Evolutionary conservation across 2,113 vertebrate genomes (phyloP).

Genomic region (Myxocyprinus asiaticus): DNA sequence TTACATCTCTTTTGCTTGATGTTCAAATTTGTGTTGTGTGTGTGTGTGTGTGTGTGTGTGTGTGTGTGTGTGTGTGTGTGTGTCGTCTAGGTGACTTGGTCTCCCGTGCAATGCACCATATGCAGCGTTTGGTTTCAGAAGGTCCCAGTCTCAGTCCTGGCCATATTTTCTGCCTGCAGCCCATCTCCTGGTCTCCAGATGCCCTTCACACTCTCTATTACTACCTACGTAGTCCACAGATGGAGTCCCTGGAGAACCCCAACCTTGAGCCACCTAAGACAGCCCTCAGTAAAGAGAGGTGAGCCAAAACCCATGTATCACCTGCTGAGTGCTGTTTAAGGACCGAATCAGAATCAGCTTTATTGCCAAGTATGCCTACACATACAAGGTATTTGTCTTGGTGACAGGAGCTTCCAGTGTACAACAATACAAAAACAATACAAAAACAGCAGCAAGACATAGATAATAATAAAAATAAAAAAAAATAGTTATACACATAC

Average conservation of each 20-base stretch:
- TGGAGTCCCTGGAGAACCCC: constrained; percentile 92
- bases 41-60: too few relatives aligned
- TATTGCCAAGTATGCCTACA: too few relatives aligned
- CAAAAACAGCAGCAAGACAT: too few relatives aligned
- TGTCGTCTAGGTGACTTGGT: constrained; percentile 86
- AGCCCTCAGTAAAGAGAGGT: constrained; percentile 88
- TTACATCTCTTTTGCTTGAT: not conserved
- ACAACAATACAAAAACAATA: too few relatives aligned
- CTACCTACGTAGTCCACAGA: constrained; percentile 88
- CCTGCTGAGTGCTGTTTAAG: too few relatives aligned
- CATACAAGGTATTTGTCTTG: too few relatives aligned
- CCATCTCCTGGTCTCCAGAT: constrained; percentile 85
- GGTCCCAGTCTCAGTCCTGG: constrained; percentile 31
- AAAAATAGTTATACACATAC: too few relatives aligned
- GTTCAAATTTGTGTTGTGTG: not conserved
- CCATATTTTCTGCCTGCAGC: constrained; percentile 34
- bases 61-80: constrained; percentile 11
- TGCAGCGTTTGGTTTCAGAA: constrained; percentile 80
- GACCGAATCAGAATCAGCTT: too few relatives aligned
- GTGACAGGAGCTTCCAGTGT: too few relatives aligned
- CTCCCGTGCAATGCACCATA: constrained; percentile 90
- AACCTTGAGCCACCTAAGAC: constrained; percentile 87
- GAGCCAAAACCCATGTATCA: constrained; percentile 31
- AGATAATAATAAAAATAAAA: too few relatives aligned
- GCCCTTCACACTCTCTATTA: constrained; percentile 92